phyloP scores from a whole-genome alignment of 37 sponge, comb jelly and placozoan genomes.

The Beroe ovata region DNA sequence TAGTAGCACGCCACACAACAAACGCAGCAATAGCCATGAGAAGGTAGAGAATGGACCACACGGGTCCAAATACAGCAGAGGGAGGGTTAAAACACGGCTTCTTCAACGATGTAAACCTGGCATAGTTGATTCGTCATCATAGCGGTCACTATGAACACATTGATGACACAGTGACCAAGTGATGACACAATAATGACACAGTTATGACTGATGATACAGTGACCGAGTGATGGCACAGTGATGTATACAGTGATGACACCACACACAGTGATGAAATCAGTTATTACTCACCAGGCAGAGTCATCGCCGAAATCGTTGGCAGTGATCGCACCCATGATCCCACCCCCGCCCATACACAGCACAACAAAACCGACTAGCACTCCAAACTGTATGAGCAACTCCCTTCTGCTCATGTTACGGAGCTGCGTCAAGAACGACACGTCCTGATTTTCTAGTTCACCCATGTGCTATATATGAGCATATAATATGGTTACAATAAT shows the following conservation, averaged over 20 bases:
- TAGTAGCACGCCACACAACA: conserved; percentile 5
- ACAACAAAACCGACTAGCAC: conserved; percentile 1
- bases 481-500: too few relatives aligned
- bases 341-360: conserved; percentile 32
- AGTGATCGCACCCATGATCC: conserved; percentile 26
- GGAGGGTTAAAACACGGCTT: conserved; percentile 57
- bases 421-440: neutral
- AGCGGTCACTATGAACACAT: neutral
- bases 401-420: conserved; percentile 8
- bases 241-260: too few relatives aligned
- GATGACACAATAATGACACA: too few relatives aligned
- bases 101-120: neutral
- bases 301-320: conserved; percentile 48
- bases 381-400: neutral
- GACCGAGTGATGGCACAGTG: too few relatives aligned
- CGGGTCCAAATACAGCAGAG: conserved; percentile 36
- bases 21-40: conserved; percentile 33
- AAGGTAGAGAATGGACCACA: conserved; percentile 42
- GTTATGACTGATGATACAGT: too few relatives aligned
- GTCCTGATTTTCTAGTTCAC: too few relatives aligned
- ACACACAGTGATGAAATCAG: too few relatives aligned
- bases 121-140: neutral
- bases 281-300: conserved; percentile 9
- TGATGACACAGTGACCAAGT: too few relatives aligned
- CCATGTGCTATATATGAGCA: too few relatives aligned